phyloP scores from a whole-genome alignment of 1,140 invertebrate species.

The Leguminivora glycinivorella region DNA sequence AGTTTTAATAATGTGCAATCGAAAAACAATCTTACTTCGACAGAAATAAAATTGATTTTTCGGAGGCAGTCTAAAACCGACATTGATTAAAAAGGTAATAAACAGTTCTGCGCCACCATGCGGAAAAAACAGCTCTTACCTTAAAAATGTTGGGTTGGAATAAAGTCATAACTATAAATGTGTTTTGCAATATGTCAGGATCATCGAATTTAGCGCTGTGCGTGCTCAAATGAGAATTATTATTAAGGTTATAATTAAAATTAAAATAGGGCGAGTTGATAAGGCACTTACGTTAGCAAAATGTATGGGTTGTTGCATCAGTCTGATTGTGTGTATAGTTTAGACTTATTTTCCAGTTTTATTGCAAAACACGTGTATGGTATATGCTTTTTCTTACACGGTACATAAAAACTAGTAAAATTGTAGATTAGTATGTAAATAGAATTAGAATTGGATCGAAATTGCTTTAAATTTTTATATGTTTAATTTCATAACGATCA shows the following conservation, averaged over 20 bases:
- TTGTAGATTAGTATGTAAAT: neutral
- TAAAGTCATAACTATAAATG: neutral
- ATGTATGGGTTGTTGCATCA: neutral
- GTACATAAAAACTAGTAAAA: neutral
- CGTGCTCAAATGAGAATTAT: neutral
- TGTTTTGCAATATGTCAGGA: neutral
- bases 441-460: conserved; percentile 7
- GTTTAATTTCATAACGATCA: conserved; percentile 26
- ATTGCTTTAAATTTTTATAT: conserved; percentile 22
- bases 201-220: neutral
- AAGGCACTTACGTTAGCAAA: neutral
- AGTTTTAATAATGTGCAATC: neutral
- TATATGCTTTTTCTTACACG: conserved; percentile 1
- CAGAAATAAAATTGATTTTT: neutral
- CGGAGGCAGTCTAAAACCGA: neutral
- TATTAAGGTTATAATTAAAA: neutral
- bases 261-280: neutral
- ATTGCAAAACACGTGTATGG: conserved; percentile 14
- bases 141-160: neutral
- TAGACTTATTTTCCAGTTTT: conserved; percentile 1
- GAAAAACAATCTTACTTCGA: neutral
- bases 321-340: neutral
- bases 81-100: neutral
- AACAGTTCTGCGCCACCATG: neutral
- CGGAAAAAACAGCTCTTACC: neutral